phyloP scores from a whole-genome alignment of 2,797 vertebrate species.

The Micrastur ruficollis region DNA sequence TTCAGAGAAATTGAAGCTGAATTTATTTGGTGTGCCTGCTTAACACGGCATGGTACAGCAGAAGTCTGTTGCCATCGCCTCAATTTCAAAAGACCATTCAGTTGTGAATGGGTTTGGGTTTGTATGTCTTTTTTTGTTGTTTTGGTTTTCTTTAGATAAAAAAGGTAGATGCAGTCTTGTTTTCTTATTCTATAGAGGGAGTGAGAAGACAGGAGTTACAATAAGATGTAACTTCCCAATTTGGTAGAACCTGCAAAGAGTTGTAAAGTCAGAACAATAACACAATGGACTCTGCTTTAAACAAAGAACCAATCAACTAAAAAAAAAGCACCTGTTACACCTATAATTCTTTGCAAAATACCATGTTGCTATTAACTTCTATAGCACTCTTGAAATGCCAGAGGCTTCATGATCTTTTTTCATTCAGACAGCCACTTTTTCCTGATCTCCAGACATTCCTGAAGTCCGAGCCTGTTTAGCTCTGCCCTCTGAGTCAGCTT shows the following conservation, averaged over 20 bases:
- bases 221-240: background rate
- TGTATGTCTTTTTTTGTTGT: fast-evolving
- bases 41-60: background rate
- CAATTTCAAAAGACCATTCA: background rate
- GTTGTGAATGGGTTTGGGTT: background rate
- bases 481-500: background rate
- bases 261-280: background rate
- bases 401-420: background rate
- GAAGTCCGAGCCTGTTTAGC: background rate
- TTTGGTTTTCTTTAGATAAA: background rate
- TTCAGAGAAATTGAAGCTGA: background rate
- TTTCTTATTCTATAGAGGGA: background rate
- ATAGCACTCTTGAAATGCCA: background rate
- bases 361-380: background rate
- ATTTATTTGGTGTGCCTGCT: background rate
- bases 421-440: background rate
- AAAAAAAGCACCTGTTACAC: fast-evolving
- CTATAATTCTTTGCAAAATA: background rate
- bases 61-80: background rate
- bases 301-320: background rate
- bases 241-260: background rate
- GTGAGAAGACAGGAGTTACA: background rate
- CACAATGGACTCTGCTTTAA: background rate
- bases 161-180: background rate
- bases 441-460: background rate